Conservation (phyloP, 2,113 vertebrate genomes). For the Dipodomys spectabilis region DNA sequence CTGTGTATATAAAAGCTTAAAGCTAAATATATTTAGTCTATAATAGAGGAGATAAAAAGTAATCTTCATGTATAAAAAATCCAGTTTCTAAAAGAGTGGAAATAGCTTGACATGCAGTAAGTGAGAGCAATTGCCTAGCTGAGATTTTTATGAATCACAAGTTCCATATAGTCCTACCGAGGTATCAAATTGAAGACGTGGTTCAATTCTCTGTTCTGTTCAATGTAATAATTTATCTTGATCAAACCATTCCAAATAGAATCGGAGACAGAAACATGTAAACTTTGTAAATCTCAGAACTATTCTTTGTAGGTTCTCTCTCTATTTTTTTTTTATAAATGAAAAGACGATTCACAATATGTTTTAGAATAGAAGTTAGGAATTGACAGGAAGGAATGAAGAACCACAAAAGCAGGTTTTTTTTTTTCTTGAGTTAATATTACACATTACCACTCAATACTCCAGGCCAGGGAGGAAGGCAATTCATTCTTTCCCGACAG, state of each 20-base stretch:
- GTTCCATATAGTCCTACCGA: not conserved
- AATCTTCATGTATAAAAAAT: not conserved
- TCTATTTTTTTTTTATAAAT: not conserved
- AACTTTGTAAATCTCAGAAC: not conserved
- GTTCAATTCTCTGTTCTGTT: not conserved
- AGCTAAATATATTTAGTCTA: not conserved
- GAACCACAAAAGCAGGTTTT: not conserved
- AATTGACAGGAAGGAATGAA: not conserved
- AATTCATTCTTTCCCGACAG: not conserved
- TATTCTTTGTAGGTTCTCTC: not conserved
- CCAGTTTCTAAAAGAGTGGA: not conserved
- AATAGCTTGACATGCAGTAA: not conserved
- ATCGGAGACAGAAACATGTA: not conserved
- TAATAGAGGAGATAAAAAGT: not conserved
- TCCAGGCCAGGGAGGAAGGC: too few species aligned
- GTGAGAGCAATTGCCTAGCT: not conserved
- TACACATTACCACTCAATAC: not conserved
- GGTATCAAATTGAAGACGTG: not conserved
- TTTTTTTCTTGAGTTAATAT: not conserved
- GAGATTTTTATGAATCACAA: not conserved
- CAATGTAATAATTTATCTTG: not conserved
- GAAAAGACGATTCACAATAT: not conserved
- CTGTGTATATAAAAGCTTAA: not conserved
- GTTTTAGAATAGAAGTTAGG: not conserved
- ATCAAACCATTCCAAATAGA: not conserved